These are phyloP conservation scores for Sinocyclocheilus maitianheensis DNA, from an alignment of 2,113 vertebrate genomes.

Conservation along the genomic window DNA sequence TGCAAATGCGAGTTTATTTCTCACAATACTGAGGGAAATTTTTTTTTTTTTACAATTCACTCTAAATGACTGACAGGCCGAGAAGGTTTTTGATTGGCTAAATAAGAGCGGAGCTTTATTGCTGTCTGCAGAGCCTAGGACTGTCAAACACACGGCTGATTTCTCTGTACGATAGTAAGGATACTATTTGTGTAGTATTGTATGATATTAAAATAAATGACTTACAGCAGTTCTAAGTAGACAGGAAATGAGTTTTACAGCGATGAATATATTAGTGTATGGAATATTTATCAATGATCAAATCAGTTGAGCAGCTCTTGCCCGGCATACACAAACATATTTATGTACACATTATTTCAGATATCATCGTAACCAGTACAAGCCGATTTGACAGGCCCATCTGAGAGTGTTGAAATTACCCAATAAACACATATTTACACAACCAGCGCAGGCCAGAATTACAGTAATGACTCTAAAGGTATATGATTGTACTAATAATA, in stretches of 20 bases:
- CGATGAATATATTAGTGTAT: neutral
- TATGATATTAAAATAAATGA: no score
- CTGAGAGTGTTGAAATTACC: neutral
- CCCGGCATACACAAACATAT: neutral
- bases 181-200: neutral
- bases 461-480: neutral
- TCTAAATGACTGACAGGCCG: neutral
- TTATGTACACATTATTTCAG: neutral
- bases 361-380: neutral
- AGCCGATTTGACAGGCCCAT: slow-evolving; percentile 3
- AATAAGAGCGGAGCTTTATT: neutral
- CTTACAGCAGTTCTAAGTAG: no score
- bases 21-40: no score
- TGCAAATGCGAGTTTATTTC: no score
- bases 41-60: neutral
- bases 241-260: neutral
- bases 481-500: neutral
- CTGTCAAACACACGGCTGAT: neutral
- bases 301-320: neutral
- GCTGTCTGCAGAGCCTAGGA: neutral
- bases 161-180: neutral
- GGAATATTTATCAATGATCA: neutral
- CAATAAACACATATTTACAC: neutral
- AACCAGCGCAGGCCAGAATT: neutral
- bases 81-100: neutral